These are phyloP conservation scores for Drosophila robusta DNA, from an alignment of 2,888 invertebrate genomes.

Conservation along the genomic window DNA sequence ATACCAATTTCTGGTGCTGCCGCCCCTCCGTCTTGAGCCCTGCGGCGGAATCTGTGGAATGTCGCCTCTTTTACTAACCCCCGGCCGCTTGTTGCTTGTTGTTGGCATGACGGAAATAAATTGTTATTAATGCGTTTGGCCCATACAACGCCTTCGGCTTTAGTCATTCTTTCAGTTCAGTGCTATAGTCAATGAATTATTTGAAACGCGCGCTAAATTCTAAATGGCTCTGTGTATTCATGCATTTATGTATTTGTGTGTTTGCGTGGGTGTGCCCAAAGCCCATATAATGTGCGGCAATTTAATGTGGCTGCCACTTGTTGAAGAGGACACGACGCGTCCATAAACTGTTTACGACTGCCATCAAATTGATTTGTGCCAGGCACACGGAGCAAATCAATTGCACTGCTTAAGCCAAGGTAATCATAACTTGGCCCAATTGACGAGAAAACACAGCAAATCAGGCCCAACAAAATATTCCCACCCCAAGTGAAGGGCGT, in stretches of 20 bases:
- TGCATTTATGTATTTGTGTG: background rate
- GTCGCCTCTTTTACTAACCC: conserved; percentile 33
- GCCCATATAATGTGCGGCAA: conserved; percentile 57
- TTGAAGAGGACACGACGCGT: conserved; percentile 42
- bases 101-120: conserved; percentile 64
- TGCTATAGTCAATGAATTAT: conserved; percentile 63
- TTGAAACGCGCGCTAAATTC: conserved; percentile 62
- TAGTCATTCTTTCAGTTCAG: conserved; percentile 22
- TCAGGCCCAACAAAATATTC: background rate
- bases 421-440: conserved; percentile 62
- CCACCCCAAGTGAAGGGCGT: background rate
- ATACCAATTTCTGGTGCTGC: conserved; percentile 16
- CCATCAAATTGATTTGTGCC: conserved; percentile 70
- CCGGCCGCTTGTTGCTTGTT: conserved; percentile 22
- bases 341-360: conserved; percentile 68
- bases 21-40: conserved; percentile 4
- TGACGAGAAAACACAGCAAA: conserved; percentile 7
- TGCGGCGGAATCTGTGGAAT: conserved; percentile 55
- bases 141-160: conserved; percentile 33
- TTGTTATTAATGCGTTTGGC: conserved; percentile 72
- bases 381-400: conserved; percentile 62
- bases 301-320: conserved; percentile 73
- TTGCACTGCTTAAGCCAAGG: conserved; percentile 49
- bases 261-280: conserved; percentile 3
- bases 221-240: conserved; percentile 43